phyloP scores from a whole-genome alignment of 1,140 invertebrate species.

The Drosophila kikkawai region DNA sequence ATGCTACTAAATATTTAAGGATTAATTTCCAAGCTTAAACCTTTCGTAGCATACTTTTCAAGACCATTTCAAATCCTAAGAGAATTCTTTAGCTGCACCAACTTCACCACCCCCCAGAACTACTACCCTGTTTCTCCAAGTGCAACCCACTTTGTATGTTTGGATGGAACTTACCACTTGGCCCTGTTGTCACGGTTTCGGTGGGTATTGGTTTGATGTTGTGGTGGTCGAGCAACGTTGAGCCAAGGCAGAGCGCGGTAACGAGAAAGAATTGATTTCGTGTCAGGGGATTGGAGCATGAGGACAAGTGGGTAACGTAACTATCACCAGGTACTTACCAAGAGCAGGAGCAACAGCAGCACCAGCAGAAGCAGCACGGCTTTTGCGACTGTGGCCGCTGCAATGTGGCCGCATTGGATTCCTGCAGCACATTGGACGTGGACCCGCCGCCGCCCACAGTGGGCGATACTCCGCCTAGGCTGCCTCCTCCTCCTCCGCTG shows the following conservation, averaged over 20 bases:
- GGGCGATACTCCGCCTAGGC: conserved; percentile 33
- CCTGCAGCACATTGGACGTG: conserved; percentile 74
- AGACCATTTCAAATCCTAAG: not conserved
- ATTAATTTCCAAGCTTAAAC: not conserved
- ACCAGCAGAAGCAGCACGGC: conserved; percentile 89
- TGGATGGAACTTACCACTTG: conserved; percentile 75
- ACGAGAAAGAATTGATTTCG: conserved; percentile 54
- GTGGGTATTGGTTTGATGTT: conserved; percentile 39
- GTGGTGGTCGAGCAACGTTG: conserved; percentile 22
- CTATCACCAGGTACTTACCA: conserved; percentile 86
- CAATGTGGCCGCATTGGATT: conserved; percentile 73
- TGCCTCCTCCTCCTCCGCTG: conserved; percentile 28
- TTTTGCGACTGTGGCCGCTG: conserved; percentile 82
- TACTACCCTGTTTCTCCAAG: not conserved
- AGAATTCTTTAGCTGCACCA: not conserved
- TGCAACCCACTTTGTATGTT: conserved; percentile 16
- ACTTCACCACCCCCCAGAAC: not conserved
- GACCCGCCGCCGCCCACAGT: conserved; percentile 50
- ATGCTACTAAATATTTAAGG: not conserved
- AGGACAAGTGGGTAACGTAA: conserved; percentile 15
- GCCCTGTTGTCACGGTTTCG: conserved; percentile 70
- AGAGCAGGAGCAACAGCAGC: conserved; percentile 90
- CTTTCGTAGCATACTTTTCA: not conserved
- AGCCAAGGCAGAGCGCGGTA: conserved; percentile 32
- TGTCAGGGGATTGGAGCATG: conserved; percentile 28